Base-by-base conservation (phyloP, 2,888 invertebrate species). In the Halocaridina rubra region DNA sequence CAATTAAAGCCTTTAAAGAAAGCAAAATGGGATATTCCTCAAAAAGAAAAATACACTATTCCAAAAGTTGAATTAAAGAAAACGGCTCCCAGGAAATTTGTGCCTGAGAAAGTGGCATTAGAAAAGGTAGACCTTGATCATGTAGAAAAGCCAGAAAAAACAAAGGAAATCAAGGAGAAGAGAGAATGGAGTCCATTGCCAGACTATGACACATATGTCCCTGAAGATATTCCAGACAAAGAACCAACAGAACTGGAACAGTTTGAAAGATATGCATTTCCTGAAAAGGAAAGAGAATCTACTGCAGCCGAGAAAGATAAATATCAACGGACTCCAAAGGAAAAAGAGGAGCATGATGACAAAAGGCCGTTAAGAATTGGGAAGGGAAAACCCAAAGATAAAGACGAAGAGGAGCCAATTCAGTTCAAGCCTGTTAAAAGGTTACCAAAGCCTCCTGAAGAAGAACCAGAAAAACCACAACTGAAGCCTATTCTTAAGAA, bases 91-190 rank as follows among this genome's bases (percentile, higher is more conserved):
- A 87, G 46, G 24, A 74, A 79, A 30, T 85, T 81, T 80, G 75
- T 76, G 24, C 74, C 22, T 7, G 79, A 76, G 57, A 75, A 81
- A 71, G 72, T 67, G 30, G 33, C 59, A 19, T 75, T 85, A 30
- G 87, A 85, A 24, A 79, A 69, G n/a, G 81, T 85, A 8, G 81
- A 85, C 27, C 81, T 87, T 1, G 67, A 80, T 16, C 85, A 80
- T 46, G 76, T 85, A 19, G 77, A 80, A 76, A 80, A 77, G 22
- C 27, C 39, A n/a, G 59, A 71, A 46, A 69, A 76, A 19, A 59
- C 81, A 19, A 67, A 76, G 39, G 22, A 61, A 8, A 33, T 64
- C 29, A 69, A n/a, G 33, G 85, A 86, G 53, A 81, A 78, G 30
- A 64, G 77, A 32, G 61, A 78, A 33, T 81, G 81, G 72, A 86